Base-by-base conservation (phyloP, 2,888 invertebrate genomes). In the Drosophila merina region DNA sequence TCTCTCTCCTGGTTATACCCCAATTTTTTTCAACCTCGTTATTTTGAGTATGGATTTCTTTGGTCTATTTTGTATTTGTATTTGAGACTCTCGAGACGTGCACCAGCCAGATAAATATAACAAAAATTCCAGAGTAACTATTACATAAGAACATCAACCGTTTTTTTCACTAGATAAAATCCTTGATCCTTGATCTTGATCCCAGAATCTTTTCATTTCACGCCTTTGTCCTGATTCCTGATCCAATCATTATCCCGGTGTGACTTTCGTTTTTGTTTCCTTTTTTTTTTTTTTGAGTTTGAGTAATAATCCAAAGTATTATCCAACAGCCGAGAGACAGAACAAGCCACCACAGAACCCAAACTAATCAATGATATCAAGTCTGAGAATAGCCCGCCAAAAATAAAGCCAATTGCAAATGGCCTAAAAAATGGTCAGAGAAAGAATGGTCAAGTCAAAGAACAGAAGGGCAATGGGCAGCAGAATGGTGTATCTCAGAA, bases 241-340 rank as follows among this genome's bases (percentile, higher is more conserved):
- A 38, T 51, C 48, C 33, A 20, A 33, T 59, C 33, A 48, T 14
- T 44, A 36, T 31, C 63, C 30, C 28, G 58, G 57, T 59, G 64
- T 54, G 58, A 56, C 56, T 42, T 57, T 75, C 28, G 50, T 44
- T 47, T 57, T 20, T 36, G 36, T 36, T 30, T 36, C n/a, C 14
- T 48, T 44, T 51, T 42, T 51, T 66, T 58, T 47, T 12, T 12
- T 55, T 64, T 50, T 59, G 38, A 52, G 25, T 20, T 64, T 63
- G 66, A 85, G 73, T 82, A 82, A 82, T 79, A 71, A 74, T 74
- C 45, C 12, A 51, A 76, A 87, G 79, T 87, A 82, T 87, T 87
- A 67, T 60, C 76, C 88, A 81, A 82, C 82, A 82, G 82, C 82
- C 82, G 82, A 82, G 82, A 76, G 62, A 82, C 82, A 87, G 86